Evolutionary conservation across 2,888 invertebrate genomes (phyloP).

Genomic region (Cristatella mucedo): DNA sequence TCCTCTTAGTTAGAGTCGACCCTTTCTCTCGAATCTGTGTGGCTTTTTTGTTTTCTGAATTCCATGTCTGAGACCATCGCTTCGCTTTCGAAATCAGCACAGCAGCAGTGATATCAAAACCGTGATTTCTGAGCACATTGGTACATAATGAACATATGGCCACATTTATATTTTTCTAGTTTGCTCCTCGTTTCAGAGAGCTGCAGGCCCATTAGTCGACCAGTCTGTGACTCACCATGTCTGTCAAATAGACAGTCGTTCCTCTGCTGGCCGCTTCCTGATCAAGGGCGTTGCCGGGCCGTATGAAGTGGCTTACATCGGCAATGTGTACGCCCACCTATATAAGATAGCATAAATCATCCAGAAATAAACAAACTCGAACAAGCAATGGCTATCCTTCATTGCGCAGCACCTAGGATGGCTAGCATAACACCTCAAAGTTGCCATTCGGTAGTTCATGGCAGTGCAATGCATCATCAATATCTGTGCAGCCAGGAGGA

Average conservation of each 20-base stretch:
- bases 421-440: constrained; percentile 45
- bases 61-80: no score
- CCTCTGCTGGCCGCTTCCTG: constrained; percentile 78
- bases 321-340: constrained; percentile 92
- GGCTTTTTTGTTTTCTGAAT: no score
- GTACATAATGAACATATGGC: no score
- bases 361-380: not conserved
- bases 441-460: constrained; percentile 54
- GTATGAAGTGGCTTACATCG: constrained; percentile 90
- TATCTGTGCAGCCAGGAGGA: constrained; percentile 96
- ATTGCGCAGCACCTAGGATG: not conserved
- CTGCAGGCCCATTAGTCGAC: no score
- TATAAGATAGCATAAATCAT: constrained; percentile 13
- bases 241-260: constrained; percentile 89
- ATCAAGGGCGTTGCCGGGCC: constrained; percentile 79
- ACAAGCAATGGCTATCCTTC: not conserved
- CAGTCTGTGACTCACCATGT: constrained; percentile 46
- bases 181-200: no score
- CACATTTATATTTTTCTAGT: no score
- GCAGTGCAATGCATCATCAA: constrained; percentile 93
- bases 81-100: no score
- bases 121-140: no score
- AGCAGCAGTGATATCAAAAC: no score
- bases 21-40: no score
- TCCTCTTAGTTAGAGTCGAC: no score